Conservation (phyloP, 2,888 invertebrate species). For the Melieria picta region DNA sequence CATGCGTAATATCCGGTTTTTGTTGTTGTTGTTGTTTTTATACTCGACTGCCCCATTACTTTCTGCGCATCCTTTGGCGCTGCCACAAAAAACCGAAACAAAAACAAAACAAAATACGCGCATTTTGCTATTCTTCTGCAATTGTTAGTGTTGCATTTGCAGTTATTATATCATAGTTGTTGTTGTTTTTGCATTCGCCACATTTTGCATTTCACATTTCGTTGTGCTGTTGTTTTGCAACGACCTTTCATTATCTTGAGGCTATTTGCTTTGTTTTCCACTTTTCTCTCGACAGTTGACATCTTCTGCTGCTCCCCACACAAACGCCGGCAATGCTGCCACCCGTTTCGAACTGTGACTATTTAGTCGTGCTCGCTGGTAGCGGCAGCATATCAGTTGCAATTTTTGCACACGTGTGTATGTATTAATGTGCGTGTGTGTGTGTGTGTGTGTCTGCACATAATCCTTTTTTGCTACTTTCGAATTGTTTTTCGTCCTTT, state of each 20-base stretch:
- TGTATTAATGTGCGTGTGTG: background rate
- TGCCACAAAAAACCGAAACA: background rate
- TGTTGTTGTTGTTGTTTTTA: background rate
- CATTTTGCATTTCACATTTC: background rate
- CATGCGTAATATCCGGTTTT: slow-evolving; percentile 10
- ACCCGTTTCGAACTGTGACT: background rate
- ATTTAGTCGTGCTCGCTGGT: too few species aligned
- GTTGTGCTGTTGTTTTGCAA: background rate
- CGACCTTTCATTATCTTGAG: slow-evolving; percentile 27
- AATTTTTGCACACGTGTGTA: background rate
- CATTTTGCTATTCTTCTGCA: background rate
- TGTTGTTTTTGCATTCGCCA: background rate
- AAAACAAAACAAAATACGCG: background rate
- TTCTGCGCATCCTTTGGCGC: background rate
- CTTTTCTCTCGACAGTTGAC: background rate
- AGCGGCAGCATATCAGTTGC: background rate
- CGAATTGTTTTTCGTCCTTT: slow-evolving; percentile 18
- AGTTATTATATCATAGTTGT: background rate
- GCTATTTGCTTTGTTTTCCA: slow-evolving; percentile 17
- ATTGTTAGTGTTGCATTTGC: background rate
- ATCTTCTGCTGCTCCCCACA: background rate
- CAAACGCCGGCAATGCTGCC: background rate
- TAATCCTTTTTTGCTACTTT: slow-evolving; percentile 30
- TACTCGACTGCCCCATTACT: background rate
- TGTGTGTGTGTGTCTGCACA: slow-evolving; percentile 27